Evolutionary conservation across 2,113 vertebrate species (phyloP).

Genomic region (Etia nguti): DNA sequence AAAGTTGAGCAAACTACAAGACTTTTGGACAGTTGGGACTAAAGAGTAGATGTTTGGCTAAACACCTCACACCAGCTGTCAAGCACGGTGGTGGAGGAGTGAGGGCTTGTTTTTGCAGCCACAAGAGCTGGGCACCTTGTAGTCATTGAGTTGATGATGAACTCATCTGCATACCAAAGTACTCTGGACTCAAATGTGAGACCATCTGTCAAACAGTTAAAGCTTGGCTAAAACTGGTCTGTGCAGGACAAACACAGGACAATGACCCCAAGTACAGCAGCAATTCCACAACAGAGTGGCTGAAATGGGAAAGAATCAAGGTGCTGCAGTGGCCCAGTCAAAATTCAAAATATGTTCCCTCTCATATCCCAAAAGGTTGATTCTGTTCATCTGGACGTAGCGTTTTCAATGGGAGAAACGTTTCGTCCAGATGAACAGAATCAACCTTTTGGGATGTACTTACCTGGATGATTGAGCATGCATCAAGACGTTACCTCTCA

Average conservation of each 20-base stretch:
- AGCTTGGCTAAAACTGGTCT: background rate
- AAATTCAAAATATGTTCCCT: background rate
- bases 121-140: accelerated
- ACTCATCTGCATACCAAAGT: background rate
- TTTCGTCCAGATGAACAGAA: no score
- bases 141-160: background rate
- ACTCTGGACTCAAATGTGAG: background rate
- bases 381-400: background rate
- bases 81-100: background rate
- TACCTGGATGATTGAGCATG: no score
- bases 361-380: background rate
- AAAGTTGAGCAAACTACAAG: background rate
- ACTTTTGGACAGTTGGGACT: background rate
- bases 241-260: accelerated
- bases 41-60: background rate
- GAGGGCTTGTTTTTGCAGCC: background rate
- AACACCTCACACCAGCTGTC: background rate
- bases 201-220: background rate
- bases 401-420: no score
- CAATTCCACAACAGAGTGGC: background rate
- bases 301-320: background rate
- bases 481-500: no score
- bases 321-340: background rate
- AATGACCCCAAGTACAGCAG: background rate
- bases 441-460: no score